A percentile compares a stretch with the other conserved stretches of the same genome.
These are phyloP conservation scores for Odontocerum albicorne DNA, from an alignment of 2,888 invertebrate genomes.

Conservation along the genomic window DNA sequence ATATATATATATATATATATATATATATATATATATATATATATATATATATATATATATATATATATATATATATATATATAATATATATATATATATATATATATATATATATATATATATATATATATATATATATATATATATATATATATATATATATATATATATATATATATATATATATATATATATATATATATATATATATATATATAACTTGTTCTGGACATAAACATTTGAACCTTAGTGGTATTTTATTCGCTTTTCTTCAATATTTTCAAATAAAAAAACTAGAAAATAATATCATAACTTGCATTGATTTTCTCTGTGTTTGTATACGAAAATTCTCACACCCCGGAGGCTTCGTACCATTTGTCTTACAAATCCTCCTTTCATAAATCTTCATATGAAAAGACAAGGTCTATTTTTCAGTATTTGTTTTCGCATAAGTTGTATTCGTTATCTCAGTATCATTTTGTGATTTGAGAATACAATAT, in stretches of 20 bases:
- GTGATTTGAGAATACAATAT: conserved; percentile 1
- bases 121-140: not conserved
- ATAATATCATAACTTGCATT: not conserved
- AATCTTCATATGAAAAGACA: conserved; percentile 34
- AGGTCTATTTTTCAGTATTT: conserved; percentile 32
- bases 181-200: not conserved
- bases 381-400: conserved; percentile 28
- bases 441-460: conserved; percentile 26
- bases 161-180: not conserved
- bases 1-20: not conserved
- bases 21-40: not conserved
- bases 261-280: not conserved
- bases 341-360: conserved; percentile 17
- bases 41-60: not conserved
- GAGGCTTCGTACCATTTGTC: conserved; percentile 31
- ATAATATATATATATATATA: not conserved
- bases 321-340: conserved; percentile 2
- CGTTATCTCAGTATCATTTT: conserved; percentile 21
- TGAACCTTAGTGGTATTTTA: not conserved
- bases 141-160: not conserved
- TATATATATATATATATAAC: not conserved
- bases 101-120: not conserved
- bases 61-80: not conserved
- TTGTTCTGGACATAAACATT: too few species aligned
- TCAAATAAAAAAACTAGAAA: not conserved